A percentile compares a stretch with the other conserved stretches of the same genome.
Conservation (phyloP, 2,888 invertebrate genomes). For the Baronia brevicornis region DNA sequence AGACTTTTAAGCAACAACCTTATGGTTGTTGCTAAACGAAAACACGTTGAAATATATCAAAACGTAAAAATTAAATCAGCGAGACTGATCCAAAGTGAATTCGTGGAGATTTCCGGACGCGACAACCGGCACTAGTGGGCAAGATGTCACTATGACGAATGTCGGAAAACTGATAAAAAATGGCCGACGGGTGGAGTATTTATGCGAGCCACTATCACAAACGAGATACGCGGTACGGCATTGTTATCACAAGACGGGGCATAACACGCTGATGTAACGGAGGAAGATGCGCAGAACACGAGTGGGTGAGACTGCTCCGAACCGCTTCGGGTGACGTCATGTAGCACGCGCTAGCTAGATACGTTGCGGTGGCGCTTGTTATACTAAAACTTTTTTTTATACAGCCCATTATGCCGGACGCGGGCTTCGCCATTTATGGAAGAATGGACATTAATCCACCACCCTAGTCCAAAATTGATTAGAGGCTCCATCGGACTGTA, state of each 20-base stretch:
- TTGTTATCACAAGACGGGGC: slow-evolving; percentile 34
- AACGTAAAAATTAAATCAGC: slow-evolving; percentile 9
- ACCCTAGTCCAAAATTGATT: too few relatives aligned
- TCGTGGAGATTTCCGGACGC: slow-evolving; percentile 24
- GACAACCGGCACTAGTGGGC: slow-evolving; percentile 28
- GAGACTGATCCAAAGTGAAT: slow-evolving; percentile 23
- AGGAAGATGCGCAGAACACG: slow-evolving; percentile 16
- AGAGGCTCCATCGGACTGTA: too few relatives aligned
- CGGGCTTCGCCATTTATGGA: too few relatives aligned
- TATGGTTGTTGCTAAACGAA: slow-evolving; percentile 63
- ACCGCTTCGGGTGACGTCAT: slow-evolving; percentile 39
- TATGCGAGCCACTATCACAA: slow-evolving; percentile 51
- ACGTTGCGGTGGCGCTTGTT: too few relatives aligned
- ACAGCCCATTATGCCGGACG: too few relatives aligned
- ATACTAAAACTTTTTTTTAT: too few relatives aligned
- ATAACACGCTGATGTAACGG: slow-evolving; percentile 17
- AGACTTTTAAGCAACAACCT: slow-evolving; percentile 69
- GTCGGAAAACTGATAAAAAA: slow-evolving; percentile 46
- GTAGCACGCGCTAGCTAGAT: too few relatives aligned
- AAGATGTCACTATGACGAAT: slow-evolving; percentile 24
- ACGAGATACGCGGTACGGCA: slow-evolving; percentile 34
- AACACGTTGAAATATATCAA: slow-evolving; percentile 10
- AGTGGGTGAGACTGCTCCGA: slow-evolving; percentile 34
- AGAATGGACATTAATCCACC: too few relatives aligned
- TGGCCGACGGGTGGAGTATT: slow-evolving; percentile 31